Conservation (phyloP, 2,797 vertebrate species). For the Cephalopachus bancanus region DNA sequence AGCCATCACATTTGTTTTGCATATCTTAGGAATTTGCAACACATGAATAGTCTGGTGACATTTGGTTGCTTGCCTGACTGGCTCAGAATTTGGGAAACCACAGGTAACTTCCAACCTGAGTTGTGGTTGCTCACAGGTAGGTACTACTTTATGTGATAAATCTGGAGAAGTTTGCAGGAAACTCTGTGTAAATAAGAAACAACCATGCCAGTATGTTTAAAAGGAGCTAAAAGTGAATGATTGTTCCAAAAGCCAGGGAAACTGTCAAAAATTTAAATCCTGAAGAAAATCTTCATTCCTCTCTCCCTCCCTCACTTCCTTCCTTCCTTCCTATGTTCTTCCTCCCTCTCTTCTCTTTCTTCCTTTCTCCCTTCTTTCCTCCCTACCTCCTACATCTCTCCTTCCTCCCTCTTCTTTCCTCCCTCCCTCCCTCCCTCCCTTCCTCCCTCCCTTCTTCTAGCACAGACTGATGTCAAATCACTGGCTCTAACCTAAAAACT, state of each 20-base stretch:
- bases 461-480: background rate
- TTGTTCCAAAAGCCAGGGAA: background rate
- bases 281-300: background rate
- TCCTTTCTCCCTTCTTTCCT: background rate
- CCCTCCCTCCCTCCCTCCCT: background rate
- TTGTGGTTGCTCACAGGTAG: background rate
- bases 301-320: too few species aligned
- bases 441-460: background rate
- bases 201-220: background rate
- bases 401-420: background rate
- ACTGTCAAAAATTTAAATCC: background rate
- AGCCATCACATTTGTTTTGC: background rate
- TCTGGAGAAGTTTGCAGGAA: background rate
- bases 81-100: background rate
- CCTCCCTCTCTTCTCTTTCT: too few species aligned
- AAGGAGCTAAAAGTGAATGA: background rate
- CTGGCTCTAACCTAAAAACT: background rate
- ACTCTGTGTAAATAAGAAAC: background rate
- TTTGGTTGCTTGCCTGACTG: background rate
- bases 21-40: background rate
- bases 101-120: background rate
- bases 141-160: background rate
- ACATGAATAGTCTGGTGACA: background rate
- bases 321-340: too few species aligned
- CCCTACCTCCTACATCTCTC: too few species aligned